Conservation (phyloP, 2,113 vertebrate genomes). For the Halcyon malimbica region DNA sequence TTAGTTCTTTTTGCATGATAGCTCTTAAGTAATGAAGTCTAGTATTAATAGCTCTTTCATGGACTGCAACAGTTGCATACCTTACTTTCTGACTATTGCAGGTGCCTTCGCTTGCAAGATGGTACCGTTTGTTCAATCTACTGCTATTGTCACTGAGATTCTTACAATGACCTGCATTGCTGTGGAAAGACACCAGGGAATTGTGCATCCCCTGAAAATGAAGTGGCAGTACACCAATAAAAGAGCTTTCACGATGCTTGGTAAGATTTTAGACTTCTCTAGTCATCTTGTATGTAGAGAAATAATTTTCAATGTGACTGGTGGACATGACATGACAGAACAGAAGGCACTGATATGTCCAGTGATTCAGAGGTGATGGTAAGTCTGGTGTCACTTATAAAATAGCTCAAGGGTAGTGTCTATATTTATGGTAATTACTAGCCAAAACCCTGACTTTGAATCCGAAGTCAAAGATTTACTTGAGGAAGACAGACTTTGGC, state of each 20-base stretch:
- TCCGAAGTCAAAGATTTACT: background rate
- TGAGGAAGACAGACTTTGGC: background rate
- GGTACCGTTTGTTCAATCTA: constrained; percentile 79
- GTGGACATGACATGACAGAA: background rate
- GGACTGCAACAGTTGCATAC: background rate
- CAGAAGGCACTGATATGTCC: background rate
- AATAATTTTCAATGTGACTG: background rate
- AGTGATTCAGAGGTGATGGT: background rate
- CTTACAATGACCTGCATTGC: constrained; percentile 84
- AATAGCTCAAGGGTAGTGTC: background rate
- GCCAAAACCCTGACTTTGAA: background rate
- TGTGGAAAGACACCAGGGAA: constrained; percentile 81
- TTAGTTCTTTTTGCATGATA: background rate
- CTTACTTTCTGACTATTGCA: constrained; percentile 23
- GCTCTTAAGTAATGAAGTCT: background rate
- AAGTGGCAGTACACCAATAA: constrained; percentile 78
- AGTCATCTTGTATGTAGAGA: background rate
- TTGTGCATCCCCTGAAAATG: constrained; percentile 80
- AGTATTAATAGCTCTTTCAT: background rate
- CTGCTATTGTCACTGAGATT: constrained; percentile 79
- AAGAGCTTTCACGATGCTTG: constrained; percentile 78
- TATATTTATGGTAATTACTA: background rate
- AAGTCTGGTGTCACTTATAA: background rate
- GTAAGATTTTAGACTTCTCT: constrained; percentile 52
- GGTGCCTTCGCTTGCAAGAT: constrained; percentile 82